Conservation (phyloP, 2,797 vertebrate genomes). For the Typhlichthys eigenmanni region DNA sequence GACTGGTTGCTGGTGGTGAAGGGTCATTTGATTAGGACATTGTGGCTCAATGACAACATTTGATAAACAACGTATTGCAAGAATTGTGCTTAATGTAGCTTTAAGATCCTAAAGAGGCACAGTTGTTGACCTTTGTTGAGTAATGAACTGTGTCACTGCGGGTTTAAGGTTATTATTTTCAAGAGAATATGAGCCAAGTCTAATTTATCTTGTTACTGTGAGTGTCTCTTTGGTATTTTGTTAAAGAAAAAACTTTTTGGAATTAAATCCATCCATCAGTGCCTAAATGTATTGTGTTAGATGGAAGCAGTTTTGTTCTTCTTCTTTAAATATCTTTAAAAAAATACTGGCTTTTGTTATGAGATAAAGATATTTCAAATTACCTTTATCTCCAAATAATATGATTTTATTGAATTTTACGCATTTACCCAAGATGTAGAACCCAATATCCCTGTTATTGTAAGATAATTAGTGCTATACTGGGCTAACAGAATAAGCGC, state of each 20-base stretch:
- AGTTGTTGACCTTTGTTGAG: conserved; percentile 12
- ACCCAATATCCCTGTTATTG: too few species aligned
- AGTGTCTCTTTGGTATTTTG: not conserved
- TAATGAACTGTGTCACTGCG: conserved; percentile 9
- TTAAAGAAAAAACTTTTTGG: conserved; percentile 6
- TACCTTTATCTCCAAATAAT: too few species aligned
- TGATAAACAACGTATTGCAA: too few species aligned
- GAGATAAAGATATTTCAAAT: too few species aligned
- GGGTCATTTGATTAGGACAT: too few species aligned
- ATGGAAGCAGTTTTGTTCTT: not conserved
- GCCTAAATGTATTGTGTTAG: conserved; percentile 3
- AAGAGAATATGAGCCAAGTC: not conserved
- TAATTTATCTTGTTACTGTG: conserved; percentile 8
- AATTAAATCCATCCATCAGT: conserved; percentile 18
- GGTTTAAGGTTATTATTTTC: conserved; percentile 5
- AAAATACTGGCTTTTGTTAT: too few species aligned
- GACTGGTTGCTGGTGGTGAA: too few species aligned
- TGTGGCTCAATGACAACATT: too few species aligned
- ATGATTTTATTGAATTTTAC: too few species aligned
- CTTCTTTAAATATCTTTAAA: not conserved
- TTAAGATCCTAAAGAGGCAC: not conserved
- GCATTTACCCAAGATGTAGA: too few species aligned
- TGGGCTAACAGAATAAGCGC: too few species aligned
- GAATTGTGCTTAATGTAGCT: not conserved
- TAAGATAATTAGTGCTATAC: too few species aligned